These are phyloP conservation scores for Mongoloraphidia duomilia DNA, from an alignment of 2,888 invertebrate species.

Conservation along the genomic window DNA sequence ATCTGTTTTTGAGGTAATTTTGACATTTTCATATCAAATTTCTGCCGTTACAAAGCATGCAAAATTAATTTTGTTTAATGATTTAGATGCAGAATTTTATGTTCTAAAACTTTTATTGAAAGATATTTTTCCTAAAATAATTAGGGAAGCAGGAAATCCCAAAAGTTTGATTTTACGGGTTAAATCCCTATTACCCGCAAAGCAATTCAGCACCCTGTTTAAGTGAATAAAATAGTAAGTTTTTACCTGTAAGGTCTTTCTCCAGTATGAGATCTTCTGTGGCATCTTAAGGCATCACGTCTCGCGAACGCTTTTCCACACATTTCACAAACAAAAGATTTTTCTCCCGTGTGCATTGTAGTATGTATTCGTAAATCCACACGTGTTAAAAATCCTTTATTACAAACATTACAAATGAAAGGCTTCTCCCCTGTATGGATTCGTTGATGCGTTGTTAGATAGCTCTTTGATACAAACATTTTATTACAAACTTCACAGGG, in stretches of 20 bases:
- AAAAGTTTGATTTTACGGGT: no score
- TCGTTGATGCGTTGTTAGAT: constrained; percentile 39
- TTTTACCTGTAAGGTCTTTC: constrained; percentile 36
- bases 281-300: constrained; percentile 41
- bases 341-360: constrained; percentile 46
- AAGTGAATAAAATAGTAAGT: background rate
- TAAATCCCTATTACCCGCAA: no score
- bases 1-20: no score
- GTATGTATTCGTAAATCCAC: constrained; percentile 43
- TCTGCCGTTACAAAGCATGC: no score
- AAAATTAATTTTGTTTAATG: no score
- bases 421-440: constrained; percentile 46
- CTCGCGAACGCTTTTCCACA: constrained; percentile 46
- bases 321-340: constrained; percentile 43
- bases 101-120: no score
- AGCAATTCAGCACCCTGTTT: background rate
- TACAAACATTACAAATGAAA: constrained; percentile 44
- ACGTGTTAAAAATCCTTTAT: constrained; percentile 41
- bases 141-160: no score
- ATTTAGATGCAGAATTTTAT: no score
- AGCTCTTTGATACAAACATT: constrained; percentile 45
- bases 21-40: no score
- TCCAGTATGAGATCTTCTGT: constrained; percentile 41
- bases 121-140: no score
- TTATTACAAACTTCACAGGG: constrained; percentile 43